Percentiles rank a stretch among this genome's conserved stretches.
Conservation (phyloP, 2,888 invertebrate genomes). For the Archaeoteleia sp. region DNA sequence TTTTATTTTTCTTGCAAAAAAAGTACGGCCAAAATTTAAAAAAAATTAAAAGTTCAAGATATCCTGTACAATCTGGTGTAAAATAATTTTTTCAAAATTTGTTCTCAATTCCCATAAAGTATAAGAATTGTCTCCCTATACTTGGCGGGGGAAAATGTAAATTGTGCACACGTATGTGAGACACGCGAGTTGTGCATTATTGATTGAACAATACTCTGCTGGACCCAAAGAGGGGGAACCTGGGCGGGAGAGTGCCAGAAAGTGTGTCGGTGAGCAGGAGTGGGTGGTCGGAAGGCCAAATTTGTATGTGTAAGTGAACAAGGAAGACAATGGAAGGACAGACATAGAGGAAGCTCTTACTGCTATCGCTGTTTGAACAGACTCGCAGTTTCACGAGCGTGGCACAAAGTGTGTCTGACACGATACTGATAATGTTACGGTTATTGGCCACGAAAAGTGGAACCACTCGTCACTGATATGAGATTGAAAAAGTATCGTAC, state of each 20-base stretch:
- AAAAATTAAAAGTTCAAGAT: too few species aligned
- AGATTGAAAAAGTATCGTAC: constrained; percentile 26
- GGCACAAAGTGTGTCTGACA: constrained; percentile 66
- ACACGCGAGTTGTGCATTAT: constrained; percentile 63
- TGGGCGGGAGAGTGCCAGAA: constrained; percentile 42
- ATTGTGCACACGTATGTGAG: constrained; percentile 25
- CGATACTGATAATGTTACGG: constrained; percentile 68
- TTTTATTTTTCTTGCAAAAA: too few species aligned
- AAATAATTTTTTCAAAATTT: too few species aligned
- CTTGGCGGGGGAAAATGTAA: too few species aligned
- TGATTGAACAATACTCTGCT: constrained; percentile 68
- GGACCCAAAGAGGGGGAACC: constrained; percentile 48
- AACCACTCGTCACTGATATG: constrained; percentile 44
- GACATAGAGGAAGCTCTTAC: constrained; percentile 63
- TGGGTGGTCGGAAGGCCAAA: constrained; percentile 43
- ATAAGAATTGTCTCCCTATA: too few species aligned
- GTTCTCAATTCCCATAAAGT: too few species aligned
- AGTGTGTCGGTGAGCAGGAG: constrained; percentile 15
- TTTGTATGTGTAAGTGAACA: constrained; percentile 40
- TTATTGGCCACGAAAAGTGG: constrained; percentile 52
- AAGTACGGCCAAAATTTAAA: too few species aligned
- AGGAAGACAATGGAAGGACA: constrained; percentile 47
- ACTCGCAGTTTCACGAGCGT: constrained; percentile 72
- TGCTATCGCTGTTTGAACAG: constrained; percentile 75
- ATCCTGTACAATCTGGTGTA: too few species aligned